These are phyloP conservation scores for Psilopogon haemacephalus DNA, from an alignment of 2,113 vertebrate species.

Conservation along the genomic window DNA sequence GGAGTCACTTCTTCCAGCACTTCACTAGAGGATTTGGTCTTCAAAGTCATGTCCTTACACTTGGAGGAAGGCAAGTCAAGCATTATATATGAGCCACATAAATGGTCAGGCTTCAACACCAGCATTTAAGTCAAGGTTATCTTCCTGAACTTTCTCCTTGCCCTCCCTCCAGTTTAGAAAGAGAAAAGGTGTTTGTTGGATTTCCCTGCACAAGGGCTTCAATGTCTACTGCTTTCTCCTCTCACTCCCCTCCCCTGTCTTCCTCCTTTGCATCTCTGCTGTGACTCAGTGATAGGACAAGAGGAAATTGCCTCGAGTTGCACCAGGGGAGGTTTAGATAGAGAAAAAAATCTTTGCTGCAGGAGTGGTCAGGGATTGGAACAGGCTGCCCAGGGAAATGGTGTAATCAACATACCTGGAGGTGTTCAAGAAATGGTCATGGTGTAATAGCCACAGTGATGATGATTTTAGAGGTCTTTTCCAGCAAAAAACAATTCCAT, in stretches of 20 bases:
- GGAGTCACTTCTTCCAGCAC: neutral
- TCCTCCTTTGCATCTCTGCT: neutral
- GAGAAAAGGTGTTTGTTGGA: neutral
- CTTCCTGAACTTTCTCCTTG: neutral
- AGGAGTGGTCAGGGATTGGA: no score
- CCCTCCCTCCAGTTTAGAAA: neutral
- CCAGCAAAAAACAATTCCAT: no score
- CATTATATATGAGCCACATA: rapidly evolving
- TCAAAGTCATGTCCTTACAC: neutral
- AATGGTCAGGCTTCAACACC: neutral
- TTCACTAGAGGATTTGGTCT: no score
- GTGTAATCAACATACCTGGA: no score
- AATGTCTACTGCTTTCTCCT: neutral
- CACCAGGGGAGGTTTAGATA: no score
- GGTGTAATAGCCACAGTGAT: no score
- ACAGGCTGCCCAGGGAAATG: no score
- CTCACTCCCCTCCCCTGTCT: neutral
- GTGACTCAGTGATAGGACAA: rapidly evolving
- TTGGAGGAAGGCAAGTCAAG: neutral
- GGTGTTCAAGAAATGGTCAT: no score
- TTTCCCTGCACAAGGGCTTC: neutral
- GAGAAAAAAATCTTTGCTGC: no score
- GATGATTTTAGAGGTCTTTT: no score
- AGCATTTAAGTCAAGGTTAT: neutral
- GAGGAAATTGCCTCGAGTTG: no score